Percentiles rank a stretch among this genome's conserved stretches.
Conservation (phyloP, 92 coral and sea anemone genomes). For the Montipora capitata region DNA sequence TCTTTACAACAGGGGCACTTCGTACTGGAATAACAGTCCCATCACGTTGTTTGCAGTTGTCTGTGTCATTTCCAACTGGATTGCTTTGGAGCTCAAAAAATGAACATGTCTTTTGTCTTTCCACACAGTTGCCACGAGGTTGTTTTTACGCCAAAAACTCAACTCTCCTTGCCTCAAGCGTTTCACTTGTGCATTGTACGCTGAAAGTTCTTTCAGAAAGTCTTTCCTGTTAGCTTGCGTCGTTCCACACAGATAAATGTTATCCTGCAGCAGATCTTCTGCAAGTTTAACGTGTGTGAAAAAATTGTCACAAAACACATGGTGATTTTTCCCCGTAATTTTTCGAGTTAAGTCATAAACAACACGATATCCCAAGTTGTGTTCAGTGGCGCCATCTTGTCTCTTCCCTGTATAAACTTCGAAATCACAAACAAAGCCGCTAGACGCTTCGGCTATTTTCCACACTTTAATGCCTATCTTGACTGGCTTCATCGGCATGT, state of each 20-base stretch:
- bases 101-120: conserved; percentile 56
- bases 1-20: conserved; percentile 50
- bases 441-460: conserved; percentile 26
- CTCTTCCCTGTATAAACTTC: conserved; percentile 42
- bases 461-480: conserved; percentile 50
- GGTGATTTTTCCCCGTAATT: conserved; percentile 18
- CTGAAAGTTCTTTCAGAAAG: neutral
- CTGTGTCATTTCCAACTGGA: conserved; percentile 49
- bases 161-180: conserved; percentile 38
- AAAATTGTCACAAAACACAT: conserved; percentile 34
- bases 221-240: conserved; percentile 34
- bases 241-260: conserved; percentile 40
- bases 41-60: conserved; percentile 39
- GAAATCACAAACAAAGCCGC: conserved; percentile 37
- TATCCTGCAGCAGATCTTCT: conserved; percentile 17
- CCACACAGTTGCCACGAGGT: conserved; percentile 60
- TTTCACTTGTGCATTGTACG: conserved; percentile 16
- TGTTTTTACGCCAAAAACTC: conserved; percentile 10
- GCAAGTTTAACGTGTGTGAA: conserved; percentile 30
- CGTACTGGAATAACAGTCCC: conserved; percentile 50
- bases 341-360: conserved; percentile 21
- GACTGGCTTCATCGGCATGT: conserved; percentile 22
- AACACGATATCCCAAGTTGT: conserved; percentile 41
- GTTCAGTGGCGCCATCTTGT: conserved; percentile 24
- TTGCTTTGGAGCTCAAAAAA: conserved; percentile 49